phyloP scores from a whole-genome alignment of 2,113 vertebrate genomes.

The Strix uralensis region DNA sequence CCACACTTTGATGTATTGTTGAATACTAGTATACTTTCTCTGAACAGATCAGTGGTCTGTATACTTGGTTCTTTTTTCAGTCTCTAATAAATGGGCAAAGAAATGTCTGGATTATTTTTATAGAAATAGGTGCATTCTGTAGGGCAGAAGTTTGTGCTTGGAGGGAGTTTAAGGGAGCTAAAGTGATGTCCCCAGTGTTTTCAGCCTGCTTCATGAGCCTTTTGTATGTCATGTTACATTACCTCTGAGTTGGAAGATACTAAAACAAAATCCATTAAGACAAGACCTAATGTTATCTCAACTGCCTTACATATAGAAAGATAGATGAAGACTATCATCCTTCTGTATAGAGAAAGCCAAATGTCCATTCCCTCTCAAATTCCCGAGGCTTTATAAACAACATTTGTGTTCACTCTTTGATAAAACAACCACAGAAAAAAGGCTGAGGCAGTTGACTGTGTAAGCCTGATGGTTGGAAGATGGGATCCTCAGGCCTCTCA shows the following conservation, averaged over 20 bases:
- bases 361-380: neutral
- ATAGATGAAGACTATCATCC: slow-evolving; percentile 7
- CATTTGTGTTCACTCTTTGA: slow-evolving; percentile 39
- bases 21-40: neutral
- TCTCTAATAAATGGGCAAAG: slow-evolving; percentile 3
- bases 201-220: slow-evolving; percentile 4
- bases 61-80: neutral
- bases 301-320: slow-evolving; percentile 17
- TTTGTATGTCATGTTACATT: slow-evolving; percentile 48
- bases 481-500: neutral
- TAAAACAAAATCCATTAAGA: slow-evolving; percentile 63
- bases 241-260: slow-evolving; percentile 41
- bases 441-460: slow-evolving; percentile 10
- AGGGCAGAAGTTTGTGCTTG: slow-evolving; percentile 27
- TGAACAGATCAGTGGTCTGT: neutral
- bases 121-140: neutral
- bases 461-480: slow-evolving; percentile 36
- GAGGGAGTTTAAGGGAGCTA: slow-evolving; percentile 19
- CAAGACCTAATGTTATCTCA: slow-evolving; percentile 39
- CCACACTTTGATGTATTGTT: neutral
- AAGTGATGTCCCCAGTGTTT: slow-evolving; percentile 26
- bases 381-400: slow-evolving; percentile 31
- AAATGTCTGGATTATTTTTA: neutral
- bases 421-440: slow-evolving; percentile 16
- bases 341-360: neutral